Percentiles rank a stretch among this genome's conserved stretches.
phyloP scores from a whole-genome alignment of 2,888 invertebrate genomes.

The Drosophila melanosoma region DNA sequence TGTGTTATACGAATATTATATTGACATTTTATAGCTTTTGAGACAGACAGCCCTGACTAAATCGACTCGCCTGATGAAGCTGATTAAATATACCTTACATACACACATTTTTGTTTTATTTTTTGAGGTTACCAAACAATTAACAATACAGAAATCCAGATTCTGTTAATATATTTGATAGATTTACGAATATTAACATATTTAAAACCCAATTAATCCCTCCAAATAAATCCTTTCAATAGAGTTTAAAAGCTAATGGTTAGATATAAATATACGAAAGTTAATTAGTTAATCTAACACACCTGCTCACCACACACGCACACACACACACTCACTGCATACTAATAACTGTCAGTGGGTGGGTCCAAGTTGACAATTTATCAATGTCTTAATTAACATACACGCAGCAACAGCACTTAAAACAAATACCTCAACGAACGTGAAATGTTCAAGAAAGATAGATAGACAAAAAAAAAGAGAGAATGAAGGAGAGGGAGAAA shows the following conservation, averaged over 20 bases:
- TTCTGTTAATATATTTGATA: neutral
- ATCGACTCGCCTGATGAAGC: neutral
- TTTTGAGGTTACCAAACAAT: neutral
- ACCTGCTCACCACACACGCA: constrained; percentile 13
- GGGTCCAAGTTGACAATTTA: constrained; percentile 56
- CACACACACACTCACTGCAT: constrained; percentile 2
- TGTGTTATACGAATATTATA: neutral
- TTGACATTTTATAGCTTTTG: neutral
- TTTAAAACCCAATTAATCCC: no score
- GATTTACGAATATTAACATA: neutral
- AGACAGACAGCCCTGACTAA: neutral
- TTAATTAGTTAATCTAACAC: constrained; percentile 28
- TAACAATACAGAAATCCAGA: neutral
- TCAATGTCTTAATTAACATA: constrained; percentile 70
- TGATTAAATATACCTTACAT: neutral
- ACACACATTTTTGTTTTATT: no score
- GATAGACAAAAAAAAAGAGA: neutral
- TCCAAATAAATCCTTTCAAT: neutral
- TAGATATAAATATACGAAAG: constrained; percentile 23
- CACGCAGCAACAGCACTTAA: constrained; percentile 50
- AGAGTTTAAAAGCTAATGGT: constrained; percentile 1
- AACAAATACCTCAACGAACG: constrained; percentile 52
- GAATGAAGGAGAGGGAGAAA: neutral
- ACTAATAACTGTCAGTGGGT: constrained; percentile 20
- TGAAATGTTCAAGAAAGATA: constrained; percentile 39